Evolutionary conservation across 2,888 invertebrate genomes (phyloP), one percentile per base, ranked within the genome.

Genomic region (Tetranychus piercei): DNA sequence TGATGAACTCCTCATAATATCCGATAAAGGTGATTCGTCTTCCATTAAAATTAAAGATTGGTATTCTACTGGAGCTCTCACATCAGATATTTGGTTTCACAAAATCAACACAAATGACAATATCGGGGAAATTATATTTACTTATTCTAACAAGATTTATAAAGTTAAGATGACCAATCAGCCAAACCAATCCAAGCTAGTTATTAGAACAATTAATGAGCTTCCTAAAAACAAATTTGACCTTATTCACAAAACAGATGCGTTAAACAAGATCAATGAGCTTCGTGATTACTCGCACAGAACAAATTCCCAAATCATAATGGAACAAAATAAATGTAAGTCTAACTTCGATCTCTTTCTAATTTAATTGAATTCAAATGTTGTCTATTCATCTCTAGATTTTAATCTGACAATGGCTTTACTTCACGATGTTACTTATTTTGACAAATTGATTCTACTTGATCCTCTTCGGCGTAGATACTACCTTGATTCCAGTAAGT

Each of bases 381-480:
- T 15, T 45, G 5, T 55, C 55, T 55, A 9, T 45, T 0, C 15
- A 55, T 55, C 34, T 34, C 34, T 55, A 55, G 55, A 55, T 55
- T 55, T 55, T 55, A 55, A 9, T 55, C 55, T 55, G 9, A 7
- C 55, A 9, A 55, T 15, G 55, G 55, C 55, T 15, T 55, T 55
- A 55, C 55, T 55, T 55, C 7, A 15, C 9, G 55, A 15, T 55
- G 69, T 9, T 11, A 18, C 69, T 69, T 22, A 11, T n/a, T 34
- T 34, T 34, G n/a, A 69, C 11, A n/a, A 69, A 69, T 69, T n/a
- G n/a, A 69, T 69, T 69, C 15, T 2, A 23, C 9, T 69, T 22
- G 69, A 69, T 69, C 69, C 69, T 69, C 69, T 69, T 69, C 22
- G 69, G 9, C 69, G 69, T 23, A 69, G 3, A 1, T 69, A 15